Evolutionary conservation across 1,140 invertebrate species (phyloP), one percentile per base, ranked within the genome.

Genomic region (Laupala kohalensis): DNA sequence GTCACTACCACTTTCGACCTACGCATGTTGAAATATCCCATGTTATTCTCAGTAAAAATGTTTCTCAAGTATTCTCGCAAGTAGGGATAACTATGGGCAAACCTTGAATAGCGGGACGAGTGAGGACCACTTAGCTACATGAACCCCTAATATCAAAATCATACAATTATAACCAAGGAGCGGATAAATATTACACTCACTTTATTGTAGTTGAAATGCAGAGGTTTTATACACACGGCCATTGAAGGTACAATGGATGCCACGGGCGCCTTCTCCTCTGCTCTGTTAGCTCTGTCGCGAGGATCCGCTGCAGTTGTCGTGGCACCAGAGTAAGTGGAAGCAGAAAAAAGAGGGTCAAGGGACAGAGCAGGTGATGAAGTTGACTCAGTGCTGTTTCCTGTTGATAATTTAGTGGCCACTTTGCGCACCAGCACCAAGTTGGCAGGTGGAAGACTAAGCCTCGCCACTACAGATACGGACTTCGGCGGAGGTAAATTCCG

Each of bases 171-270:
- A n/a, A n/a, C n/a, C n/a, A n/a, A n/a, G n/a, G n/a, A n/a, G n/a
- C n/a, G n/a, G n/a, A n/a, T n/a, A n/a, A n/a, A n/a, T n/a, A n/a
- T n/a, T n/a, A n/a, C n/a, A n/a, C n/a, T n/a, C 79, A 88, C 87
- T 76, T 87, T 85, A 77, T 95, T 90, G 80, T 95, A 97, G 74
- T 90, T 86, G 77, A 92, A 96, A 80, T 97, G 95, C 53, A 98
- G 84, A 0, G 96, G 95, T 76, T 97, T 96, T 12, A 97, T 91
- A 80, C 96, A 98, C 19, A 97, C 88, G 4, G 90, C 93, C 27
- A 97, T 87, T 71, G 83, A n/a, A n/a, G n/a, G n/a, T n/a, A n/a
- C n/a, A n/a, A n/a, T 84, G 69, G 86, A 83, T 73, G 84, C 81
- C 77, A n/a, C 63, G n/a, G n/a, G 27, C 26, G 66, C 64, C 65